Conservation (phyloP, 92 coral and sea anemone species). For the Nematostella vectensis region DNA sequence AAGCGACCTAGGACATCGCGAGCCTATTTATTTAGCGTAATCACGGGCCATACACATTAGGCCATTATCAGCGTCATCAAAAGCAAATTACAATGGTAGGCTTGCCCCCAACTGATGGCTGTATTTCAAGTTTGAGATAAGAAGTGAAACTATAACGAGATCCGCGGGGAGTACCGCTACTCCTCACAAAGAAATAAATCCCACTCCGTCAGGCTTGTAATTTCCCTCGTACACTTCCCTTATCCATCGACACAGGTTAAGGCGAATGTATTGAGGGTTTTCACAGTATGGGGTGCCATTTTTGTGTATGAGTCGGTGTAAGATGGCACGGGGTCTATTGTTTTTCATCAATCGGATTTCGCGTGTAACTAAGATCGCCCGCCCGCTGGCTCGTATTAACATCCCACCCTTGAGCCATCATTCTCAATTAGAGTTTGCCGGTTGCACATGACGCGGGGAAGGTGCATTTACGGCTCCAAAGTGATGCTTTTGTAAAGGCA, state of each 20-base stretch:
- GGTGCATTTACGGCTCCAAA: background rate
- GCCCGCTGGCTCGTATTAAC: background rate
- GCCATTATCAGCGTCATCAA: background rate
- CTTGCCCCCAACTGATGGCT: conserved; percentile 12
- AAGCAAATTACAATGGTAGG: conserved; percentile 10
- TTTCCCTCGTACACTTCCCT: too few species aligned
- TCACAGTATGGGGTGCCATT: background rate
- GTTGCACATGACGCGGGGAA: background rate
- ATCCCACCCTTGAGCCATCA: background rate
- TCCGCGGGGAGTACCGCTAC: background rate
- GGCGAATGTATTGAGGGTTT: background rate
- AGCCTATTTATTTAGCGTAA: conserved; percentile 2
- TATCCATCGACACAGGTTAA: too few species aligned
- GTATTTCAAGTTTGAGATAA: conserved; percentile 16
- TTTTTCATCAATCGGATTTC: background rate
- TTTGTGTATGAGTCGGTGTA: background rate
- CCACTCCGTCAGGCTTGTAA: too few species aligned
- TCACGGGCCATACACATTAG: background rate
- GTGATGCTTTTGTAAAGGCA: background rate
- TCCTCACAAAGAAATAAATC: background rate
- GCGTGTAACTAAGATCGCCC: conserved; percentile 2
- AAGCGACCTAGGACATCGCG: background rate
- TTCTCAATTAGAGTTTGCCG: background rate
- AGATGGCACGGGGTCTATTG: background rate
- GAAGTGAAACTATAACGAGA: background rate